Conservation (phyloP, 2,797 vertebrate genomes). For the Pempheris klunzingeri region DNA sequence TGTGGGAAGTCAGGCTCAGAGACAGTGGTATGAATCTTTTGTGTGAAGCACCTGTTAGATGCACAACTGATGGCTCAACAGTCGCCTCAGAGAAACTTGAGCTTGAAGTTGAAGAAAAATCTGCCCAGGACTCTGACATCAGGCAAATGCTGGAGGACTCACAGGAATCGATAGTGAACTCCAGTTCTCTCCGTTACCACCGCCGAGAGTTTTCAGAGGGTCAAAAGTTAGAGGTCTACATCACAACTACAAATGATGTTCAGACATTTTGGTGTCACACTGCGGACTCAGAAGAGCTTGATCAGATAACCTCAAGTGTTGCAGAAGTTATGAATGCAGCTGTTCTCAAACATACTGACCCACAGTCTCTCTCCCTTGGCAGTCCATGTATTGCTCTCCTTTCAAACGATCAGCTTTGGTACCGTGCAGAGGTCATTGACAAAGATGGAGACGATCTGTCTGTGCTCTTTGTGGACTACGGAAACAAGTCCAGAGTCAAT, state of each 20-base stretch:
- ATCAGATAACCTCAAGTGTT: conserved; percentile 81
- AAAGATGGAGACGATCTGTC: conserved; percentile 70
- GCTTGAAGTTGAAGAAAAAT: conserved; percentile 58
- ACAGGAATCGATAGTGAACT: neutral
- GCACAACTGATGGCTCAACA: conserved; percentile 20
- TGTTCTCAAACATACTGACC: conserved; percentile 17
- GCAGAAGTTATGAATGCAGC: conserved; percentile 74
- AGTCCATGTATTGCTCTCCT: conserved; percentile 87
- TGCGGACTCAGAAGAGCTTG: conserved; percentile 80
- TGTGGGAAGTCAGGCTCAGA: conserved; percentile 91
- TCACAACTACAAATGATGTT: conserved; percentile 82
- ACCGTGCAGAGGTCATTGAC: conserved; percentile 87
- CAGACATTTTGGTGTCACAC: conserved; percentile 92
- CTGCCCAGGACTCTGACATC: conserved; percentile 37
- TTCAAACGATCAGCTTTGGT: conserved; percentile 87
- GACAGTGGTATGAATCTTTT: conserved; percentile 79
- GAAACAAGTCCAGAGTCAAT: conserved; percentile 85
- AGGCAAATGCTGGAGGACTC: conserved; percentile 5
- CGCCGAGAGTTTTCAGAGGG: conserved; percentile 70
- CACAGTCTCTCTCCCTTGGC: conserved; percentile 75
- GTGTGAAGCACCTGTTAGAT: conserved; percentile 67
- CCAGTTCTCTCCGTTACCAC: conserved; percentile 38
- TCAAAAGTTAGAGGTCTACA: conserved; percentile 83
- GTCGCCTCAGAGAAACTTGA: conserved; percentile 15
- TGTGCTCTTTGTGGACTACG: conserved; percentile 92